These are phyloP conservation scores for Microctenopoma stevenorrisi DNA, from an alignment of 2,797 vertebrate species.

Conservation along the genomic window DNA sequence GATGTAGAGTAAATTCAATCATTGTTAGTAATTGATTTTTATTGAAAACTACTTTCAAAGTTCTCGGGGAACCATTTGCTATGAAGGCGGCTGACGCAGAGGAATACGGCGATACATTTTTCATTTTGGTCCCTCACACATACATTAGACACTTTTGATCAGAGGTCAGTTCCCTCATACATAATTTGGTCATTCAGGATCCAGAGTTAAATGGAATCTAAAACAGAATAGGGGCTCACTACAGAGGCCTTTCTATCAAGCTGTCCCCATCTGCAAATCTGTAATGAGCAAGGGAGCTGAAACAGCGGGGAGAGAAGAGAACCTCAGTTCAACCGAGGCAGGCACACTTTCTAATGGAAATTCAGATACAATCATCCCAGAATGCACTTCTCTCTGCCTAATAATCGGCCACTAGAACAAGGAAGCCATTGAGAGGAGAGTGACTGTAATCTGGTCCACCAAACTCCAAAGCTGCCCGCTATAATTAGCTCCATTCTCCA, in stretches of 20 bases:
- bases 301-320: slow-evolving; percentile 71
- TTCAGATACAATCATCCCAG: slow-evolving; percentile 85
- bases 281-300: slow-evolving; percentile 66
- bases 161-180: slow-evolving; percentile 49
- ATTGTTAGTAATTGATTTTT: slow-evolving; percentile 44
- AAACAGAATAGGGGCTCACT: slow-evolving; percentile 52
- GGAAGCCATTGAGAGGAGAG: slow-evolving; percentile 82
- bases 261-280: slow-evolving; percentile 69
- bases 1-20: slow-evolving; percentile 47
- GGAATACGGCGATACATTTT: slow-evolving; percentile 12
- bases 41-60: slow-evolving; percentile 34
- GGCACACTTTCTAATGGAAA: slow-evolving; percentile 86
- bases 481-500: slow-evolving; percentile 85
- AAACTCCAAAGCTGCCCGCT: slow-evolving; percentile 81
- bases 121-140: slow-evolving; percentile 22
- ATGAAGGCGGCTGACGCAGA: slow-evolving; percentile 13
- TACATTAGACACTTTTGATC: slow-evolving; percentile 30
- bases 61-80: slow-evolving; percentile 38
- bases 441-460: slow-evolving; percentile 83
- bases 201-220: slow-evolving; percentile 47
- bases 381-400: slow-evolving; percentile 83
- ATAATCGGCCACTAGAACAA: slow-evolving; percentile 85
- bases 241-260: slow-evolving; percentile 68
- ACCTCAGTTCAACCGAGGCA: slow-evolving; percentile 74
- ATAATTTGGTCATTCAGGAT: slow-evolving; percentile 61